phyloP scores from a whole-genome alignment of 2,888 invertebrate genomes.

The Cancer borealis region DNA sequence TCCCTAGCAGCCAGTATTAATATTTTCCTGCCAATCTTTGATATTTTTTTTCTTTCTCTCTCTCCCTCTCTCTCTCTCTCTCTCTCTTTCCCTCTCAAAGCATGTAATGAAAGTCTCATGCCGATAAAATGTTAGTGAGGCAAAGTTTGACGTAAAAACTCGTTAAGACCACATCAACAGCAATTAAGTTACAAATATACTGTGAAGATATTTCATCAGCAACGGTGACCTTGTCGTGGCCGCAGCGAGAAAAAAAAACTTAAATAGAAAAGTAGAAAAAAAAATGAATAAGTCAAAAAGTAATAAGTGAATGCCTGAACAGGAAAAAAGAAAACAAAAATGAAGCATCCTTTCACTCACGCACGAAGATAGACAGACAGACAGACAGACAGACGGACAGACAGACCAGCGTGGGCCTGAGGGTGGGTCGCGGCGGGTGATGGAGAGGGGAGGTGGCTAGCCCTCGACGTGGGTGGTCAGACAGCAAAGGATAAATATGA shows the following conservation, averaged over 20 bases:
- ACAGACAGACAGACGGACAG: conserved; percentile 34
- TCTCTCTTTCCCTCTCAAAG: background rate
- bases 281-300: background rate
- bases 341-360: conserved; percentile 16
- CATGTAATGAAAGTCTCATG: background rate
- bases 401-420: conserved; percentile 28
- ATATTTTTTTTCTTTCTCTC: background rate
- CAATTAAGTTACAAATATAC: background rate
- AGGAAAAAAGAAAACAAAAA: background rate
- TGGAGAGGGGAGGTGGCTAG: conserved; percentile 38
- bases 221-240: background rate
- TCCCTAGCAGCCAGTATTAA: background rate
- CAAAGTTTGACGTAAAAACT: background rate
- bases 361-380: conserved; percentile 16
- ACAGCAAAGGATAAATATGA: conserved; percentile 43
- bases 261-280: background rate
- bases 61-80: background rate
- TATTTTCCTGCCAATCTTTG: conserved; percentile 21
- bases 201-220: conserved; percentile 14
- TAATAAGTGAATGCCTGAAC: background rate
- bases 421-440: conserved; percentile 30
- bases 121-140: background rate
- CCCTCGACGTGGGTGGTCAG: conserved; percentile 31
- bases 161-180: background rate
- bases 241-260: background rate